A percentile compares a stretch with the other conserved stretches of the same genome.
phyloP scores from a whole-genome alignment of 2,113 vertebrate species.

The Mionectes macconnelli region DNA sequence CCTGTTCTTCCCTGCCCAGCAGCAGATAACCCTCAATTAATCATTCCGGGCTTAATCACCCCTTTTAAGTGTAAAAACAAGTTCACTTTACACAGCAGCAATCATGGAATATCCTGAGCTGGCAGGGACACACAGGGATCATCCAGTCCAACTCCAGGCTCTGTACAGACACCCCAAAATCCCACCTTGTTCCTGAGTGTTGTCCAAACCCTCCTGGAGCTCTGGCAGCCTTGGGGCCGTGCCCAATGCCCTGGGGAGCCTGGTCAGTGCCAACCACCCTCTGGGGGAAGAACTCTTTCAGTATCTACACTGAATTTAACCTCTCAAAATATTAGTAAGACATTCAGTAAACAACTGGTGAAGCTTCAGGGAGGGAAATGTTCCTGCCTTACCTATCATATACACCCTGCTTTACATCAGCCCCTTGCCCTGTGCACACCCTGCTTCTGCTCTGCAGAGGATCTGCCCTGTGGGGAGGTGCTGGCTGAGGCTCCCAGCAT shows the following conservation, averaged over 20 bases:
- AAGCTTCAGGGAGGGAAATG: background rate
- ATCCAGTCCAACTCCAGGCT: background rate
- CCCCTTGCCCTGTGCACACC: background rate
- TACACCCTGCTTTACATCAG: background rate
- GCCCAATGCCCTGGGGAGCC: background rate
- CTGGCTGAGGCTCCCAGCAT: background rate
- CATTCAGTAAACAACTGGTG: background rate
- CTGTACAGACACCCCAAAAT: background rate
- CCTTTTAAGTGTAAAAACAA: background rate
- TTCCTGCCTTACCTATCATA: rapidly evolving
- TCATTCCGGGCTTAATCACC: background rate
- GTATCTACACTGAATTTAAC: background rate
- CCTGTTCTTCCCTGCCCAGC: background rate
- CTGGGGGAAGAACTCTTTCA: background rate
- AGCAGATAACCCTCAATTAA: background rate
- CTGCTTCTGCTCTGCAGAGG: background rate
- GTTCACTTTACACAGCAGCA: background rate
- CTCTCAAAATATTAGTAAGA: background rate
- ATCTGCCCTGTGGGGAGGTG: rapidly evolving
- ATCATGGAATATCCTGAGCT: background rate
- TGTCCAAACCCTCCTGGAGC: background rate
- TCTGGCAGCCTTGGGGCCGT: background rate
- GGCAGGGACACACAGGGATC: background rate
- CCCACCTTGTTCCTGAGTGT: background rate
- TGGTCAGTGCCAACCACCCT: background rate